Percentiles rank a stretch among this genome's conserved stretches.
phyloP scores from a whole-genome alignment of 2,888 invertebrate genomes.

The Cryptophagus acutangulus region DNA sequence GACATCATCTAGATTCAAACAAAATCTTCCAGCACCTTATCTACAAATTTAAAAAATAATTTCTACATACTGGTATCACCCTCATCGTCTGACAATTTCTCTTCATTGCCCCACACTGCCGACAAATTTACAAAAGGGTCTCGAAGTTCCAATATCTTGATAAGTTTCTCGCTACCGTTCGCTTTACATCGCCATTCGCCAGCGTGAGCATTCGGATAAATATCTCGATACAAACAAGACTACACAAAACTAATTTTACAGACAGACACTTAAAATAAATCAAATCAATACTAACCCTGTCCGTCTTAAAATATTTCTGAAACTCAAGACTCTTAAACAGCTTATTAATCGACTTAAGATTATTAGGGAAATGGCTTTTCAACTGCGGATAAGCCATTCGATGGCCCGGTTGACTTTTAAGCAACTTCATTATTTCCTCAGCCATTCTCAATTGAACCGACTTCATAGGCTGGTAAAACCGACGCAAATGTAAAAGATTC shows the following conservation, averaged over 20 bases:
- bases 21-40: too few relatives aligned
- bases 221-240: conserved; percentile 52
- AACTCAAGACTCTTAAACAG: conserved; percentile 53
- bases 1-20: conserved; percentile 2
- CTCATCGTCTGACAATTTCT: conserved; percentile 44
- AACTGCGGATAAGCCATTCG: conserved; percentile 52
- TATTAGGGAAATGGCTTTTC: conserved; percentile 43
- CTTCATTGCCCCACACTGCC: conserved; percentile 49
- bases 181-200: conserved; percentile 53
- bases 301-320: conserved; percentile 50
- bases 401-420: conserved; percentile 53
- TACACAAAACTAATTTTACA: too few relatives aligned
- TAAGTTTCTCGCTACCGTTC: conserved; percentile 48
- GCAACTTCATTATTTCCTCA: conserved; percentile 52
- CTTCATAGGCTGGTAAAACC: conserved; percentile 58
- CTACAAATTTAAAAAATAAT: too few relatives aligned
- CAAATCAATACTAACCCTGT: too few relatives aligned
- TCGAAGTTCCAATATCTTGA: conserved; percentile 54
- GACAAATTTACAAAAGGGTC: conserved; percentile 53
- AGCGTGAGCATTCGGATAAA: conserved; percentile 55
- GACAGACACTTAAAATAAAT: too few relatives aligned
- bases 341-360: conserved; percentile 40
- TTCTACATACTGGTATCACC: conserved; percentile 33
- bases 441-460: conserved; percentile 52
- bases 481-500: conserved; percentile 57